Percentiles rank a stretch among this genome's conserved stretches.
Conservation (phyloP, 2,888 invertebrate genomes). For the Pseudococcus viburni region DNA sequence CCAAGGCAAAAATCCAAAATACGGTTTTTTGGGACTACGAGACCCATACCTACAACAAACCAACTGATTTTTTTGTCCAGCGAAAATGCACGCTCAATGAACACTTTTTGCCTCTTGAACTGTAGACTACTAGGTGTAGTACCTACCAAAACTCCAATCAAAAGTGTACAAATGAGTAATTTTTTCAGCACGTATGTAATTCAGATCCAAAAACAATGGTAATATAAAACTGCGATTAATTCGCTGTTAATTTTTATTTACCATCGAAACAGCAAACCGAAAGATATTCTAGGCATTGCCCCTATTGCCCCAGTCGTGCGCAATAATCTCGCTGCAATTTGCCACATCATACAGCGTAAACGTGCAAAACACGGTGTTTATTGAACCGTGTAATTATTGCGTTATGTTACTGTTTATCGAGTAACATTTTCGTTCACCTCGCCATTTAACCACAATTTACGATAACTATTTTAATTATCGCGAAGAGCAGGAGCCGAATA, state of each 20-base stretch:
- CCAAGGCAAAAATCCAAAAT: no score
- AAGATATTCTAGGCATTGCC: background rate
- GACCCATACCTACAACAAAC: no score
- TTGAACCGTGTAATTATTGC: slow-evolving; percentile 14
- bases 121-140: no score
- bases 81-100: no score
- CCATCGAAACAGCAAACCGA: background rate
- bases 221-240: no score
- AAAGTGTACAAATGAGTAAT: no score
- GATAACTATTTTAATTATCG: slow-evolving; percentile 32
- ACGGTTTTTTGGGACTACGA: no score
- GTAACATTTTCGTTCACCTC: slow-evolving; percentile 15
- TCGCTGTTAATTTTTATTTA: background rate
- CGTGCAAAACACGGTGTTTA: slow-evolving; percentile 1
- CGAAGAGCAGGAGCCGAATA: background rate
- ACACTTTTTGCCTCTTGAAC: no score
- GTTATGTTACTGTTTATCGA: slow-evolving; percentile 11
- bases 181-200: no score
- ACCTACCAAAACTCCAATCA: no score
- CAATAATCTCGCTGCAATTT: background rate
- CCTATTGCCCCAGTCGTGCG: background rate
- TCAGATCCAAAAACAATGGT: no score
- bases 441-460: slow-evolving; percentile 24
- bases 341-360: background rate
- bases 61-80: no score